phyloP scores from a whole-genome alignment of 2,888 invertebrate species.

The Tetranychus truncatus region DNA sequence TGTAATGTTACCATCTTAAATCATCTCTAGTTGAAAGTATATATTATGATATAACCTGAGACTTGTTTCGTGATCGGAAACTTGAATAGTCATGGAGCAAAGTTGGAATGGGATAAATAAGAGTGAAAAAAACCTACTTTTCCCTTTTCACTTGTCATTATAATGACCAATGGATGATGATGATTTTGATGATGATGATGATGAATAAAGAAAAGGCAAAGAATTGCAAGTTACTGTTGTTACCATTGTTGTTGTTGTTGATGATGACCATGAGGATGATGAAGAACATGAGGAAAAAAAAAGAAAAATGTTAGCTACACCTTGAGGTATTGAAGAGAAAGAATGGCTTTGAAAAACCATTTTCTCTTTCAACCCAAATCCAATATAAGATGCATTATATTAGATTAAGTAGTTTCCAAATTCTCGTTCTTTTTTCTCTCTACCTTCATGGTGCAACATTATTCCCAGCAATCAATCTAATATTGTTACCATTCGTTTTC shows the following conservation, averaged over 20 bases:
- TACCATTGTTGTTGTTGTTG: neutral
- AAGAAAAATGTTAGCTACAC: no score
- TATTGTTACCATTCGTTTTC: no score
- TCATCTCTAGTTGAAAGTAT: neutral
- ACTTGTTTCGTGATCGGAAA: neutral
- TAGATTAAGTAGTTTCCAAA: no score
- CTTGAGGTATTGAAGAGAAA: no score
- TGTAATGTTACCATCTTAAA: no score
- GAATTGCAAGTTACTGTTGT: neutral
- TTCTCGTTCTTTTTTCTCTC: no score
- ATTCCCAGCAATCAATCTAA: no score
- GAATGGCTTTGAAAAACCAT: no score
- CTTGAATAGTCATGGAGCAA: neutral
- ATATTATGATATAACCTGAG: neutral
- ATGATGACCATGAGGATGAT: neutral
- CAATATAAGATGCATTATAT: no score
- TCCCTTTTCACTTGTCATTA: neutral
- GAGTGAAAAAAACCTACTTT: neutral
- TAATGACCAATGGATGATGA: slow-evolving; percentile 1
- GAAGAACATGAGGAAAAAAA: no score
- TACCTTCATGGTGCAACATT: no score
- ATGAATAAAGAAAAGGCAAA: neutral
- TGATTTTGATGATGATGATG: neutral
- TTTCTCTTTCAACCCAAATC: no score
- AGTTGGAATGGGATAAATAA: neutral